Evolutionary conservation across 2,113 vertebrate species (phyloP), one percentile per base, ranked within the genome.

Genomic region (Panthera uncia): DNA sequence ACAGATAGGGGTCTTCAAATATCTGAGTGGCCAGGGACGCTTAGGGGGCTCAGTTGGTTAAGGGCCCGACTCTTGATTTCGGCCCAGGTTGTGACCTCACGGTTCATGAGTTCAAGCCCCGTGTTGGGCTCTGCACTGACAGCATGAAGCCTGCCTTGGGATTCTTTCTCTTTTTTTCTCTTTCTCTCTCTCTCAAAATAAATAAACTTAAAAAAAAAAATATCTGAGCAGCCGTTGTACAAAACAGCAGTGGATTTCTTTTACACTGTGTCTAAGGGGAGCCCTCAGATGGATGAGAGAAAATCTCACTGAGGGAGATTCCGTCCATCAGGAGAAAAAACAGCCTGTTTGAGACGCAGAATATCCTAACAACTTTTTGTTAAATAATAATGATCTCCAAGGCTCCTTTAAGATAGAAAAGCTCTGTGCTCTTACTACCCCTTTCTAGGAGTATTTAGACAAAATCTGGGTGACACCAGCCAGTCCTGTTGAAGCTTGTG

Each of bases 391-490:
- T 52, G 14, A 48, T 38, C 52, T 61, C 18, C 0, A 79, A 78
- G 55, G 3, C 25, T 78, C 57, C 78, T 96, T 69, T 74, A 71
- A 66, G 50, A 81, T 19, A 85, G 65, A 94, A 97, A 92, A 76
- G 45, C 19, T 76, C n/a, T 74, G 11, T 57, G 66, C 19, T 69
- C 13, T 45, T 85, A 23, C 36, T 19, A 50, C 50, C 7, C 5
- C 33, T 52, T 50, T 81, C 50, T 66, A 41, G 36, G 84, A 79
- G 63, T 65, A 81, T 11, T 57, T 38, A 45, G 19, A 36, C 29
- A 33, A 48, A 19, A 65, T 69, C 66, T 29, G 50, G 33, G 25
- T 27, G 73, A 45, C 50, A 61, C 25, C 1, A 55, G 31, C 27
- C n/a, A 68, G 15, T 2, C 50, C 16, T 61, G 3, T 1, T 0